A percentile compares a stretch with the other conserved stretches of the same genome.
phyloP scores from a whole-genome alignment of 2,113 vertebrate genomes.

The Piprites chloris region DNA sequence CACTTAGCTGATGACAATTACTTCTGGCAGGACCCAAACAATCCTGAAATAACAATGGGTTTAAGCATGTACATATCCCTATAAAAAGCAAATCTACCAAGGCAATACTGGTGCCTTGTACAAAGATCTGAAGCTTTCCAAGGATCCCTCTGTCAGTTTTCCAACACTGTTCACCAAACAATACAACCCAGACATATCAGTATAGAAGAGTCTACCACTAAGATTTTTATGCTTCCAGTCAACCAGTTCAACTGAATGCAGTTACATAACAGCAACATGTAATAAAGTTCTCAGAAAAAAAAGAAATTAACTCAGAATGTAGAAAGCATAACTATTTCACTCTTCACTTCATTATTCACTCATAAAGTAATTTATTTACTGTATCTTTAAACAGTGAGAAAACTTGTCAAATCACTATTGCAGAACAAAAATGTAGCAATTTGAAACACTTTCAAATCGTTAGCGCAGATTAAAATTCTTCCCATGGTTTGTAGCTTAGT shows the following conservation, averaged over 20 bases:
- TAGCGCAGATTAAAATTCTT: constrained; percentile 8
- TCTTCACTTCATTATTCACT: not conserved
- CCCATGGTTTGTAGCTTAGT: not conserved
- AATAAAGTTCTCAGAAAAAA: not conserved
- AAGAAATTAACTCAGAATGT: not conserved
- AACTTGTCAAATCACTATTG: not conserved
- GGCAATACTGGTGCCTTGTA: not conserved
- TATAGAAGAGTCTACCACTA: not conserved
- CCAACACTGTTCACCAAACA: not conserved
- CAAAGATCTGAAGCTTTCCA: not conserved
- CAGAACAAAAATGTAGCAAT: not conserved
- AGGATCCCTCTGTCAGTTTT: not conserved
- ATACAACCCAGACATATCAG: not conserved
- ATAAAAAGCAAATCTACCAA: not conserved
- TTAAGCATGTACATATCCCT: not conserved
- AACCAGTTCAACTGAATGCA: not conserved
- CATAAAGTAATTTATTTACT: not conserved
- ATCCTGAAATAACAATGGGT: not conserved
- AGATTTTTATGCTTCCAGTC: not conserved
- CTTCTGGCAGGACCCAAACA: constrained; percentile 7
- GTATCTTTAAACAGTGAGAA: not conserved
- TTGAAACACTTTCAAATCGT: not conserved
- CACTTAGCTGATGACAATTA: not conserved
- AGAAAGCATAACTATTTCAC: not conserved
- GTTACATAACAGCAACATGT: not conserved